phyloP scores from a whole-genome alignment of 1,140 invertebrate species.

The Cyclargus thomasi region DNA sequence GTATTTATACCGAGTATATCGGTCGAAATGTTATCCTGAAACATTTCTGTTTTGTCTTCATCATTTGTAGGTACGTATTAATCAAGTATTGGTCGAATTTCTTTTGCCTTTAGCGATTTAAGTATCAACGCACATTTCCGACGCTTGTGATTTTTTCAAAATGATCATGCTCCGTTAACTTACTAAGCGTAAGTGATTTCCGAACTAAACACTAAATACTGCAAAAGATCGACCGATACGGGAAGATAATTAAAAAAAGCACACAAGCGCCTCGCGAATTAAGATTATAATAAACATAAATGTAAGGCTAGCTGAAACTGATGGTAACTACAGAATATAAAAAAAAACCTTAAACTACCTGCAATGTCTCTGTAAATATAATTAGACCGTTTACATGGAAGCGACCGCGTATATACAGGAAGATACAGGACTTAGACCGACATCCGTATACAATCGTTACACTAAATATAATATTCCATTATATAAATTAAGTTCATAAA shows the following conservation, averaged over 20 bases:
- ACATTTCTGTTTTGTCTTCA: background rate
- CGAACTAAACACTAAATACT: slow-evolving; percentile 12
- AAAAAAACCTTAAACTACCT: slow-evolving; percentile 53
- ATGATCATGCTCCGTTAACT: background rate
- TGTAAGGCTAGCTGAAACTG: slow-evolving; percentile 71
- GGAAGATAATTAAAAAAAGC: slow-evolving; percentile 23
- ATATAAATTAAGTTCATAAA: slow-evolving; percentile 29
- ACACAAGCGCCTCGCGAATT: slow-evolving; percentile 60
- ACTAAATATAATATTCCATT: slow-evolving; percentile 22
- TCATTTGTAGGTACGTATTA: background rate
- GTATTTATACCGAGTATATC: no score
- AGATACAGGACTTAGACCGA: slow-evolving; percentile 23
- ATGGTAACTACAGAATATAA: slow-evolving; percentile 71
- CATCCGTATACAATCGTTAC: slow-evolving; percentile 28
- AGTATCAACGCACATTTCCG: slow-evolving; percentile 2
- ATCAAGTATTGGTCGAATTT: background rate
- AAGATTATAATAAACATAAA: slow-evolving; percentile 55
- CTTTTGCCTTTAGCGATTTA: background rate
- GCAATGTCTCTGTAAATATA: slow-evolving; percentile 54
- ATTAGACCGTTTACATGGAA: slow-evolving; percentile 35
- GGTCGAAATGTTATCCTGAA: background rate
- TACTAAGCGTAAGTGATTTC: background rate
- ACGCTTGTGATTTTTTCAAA: slow-evolving; percentile 12
- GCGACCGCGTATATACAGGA: slow-evolving; percentile 32
- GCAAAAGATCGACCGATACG: slow-evolving; percentile 9